A percentile compares a stretch with the other conserved stretches of the same genome.
Conservation (phyloP, 2,797 vertebrate species). For the Hippocampus kuda region DNA sequence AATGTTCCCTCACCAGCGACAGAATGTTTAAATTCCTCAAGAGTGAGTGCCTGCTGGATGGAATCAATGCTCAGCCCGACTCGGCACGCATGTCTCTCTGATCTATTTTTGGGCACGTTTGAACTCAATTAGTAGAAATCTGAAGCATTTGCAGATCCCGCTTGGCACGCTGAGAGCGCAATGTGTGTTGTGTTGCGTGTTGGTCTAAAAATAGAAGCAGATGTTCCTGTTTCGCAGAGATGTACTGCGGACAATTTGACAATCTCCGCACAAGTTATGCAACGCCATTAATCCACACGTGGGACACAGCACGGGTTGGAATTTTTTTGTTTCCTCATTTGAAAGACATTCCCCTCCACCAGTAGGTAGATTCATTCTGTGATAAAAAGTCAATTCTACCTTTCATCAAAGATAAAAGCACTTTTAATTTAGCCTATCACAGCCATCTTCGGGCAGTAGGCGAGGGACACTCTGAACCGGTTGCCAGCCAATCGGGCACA, state of each 20-base stretch:
- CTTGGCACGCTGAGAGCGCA: conserved; percentile 33
- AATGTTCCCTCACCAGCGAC: background rate
- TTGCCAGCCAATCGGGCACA: too few species aligned
- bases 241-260: conserved; percentile 25
- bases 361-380: background rate
- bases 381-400: background rate
- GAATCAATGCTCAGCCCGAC: background rate
- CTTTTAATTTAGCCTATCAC: too few species aligned
- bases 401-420: too few species aligned
- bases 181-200: conserved; percentile 17
- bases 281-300: conserved; percentile 15
- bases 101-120: conserved; percentile 7
- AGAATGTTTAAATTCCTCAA: background rate
- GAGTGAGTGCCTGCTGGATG: background rate
- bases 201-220: conserved; percentile 55
- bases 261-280: conserved; percentile 47
- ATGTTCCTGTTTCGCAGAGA: conserved; percentile 50
- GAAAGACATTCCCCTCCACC: background rate
- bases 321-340: background rate
- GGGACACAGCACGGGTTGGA: background rate
- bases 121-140: conserved; percentile 11
- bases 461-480: too few species aligned
- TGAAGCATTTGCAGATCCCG: conserved; percentile 19
- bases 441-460: too few species aligned
- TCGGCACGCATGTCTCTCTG: background rate